Evolutionary conservation across 2,888 invertebrate species (phyloP).

Genomic region (Tortricodes alternella): DNA sequence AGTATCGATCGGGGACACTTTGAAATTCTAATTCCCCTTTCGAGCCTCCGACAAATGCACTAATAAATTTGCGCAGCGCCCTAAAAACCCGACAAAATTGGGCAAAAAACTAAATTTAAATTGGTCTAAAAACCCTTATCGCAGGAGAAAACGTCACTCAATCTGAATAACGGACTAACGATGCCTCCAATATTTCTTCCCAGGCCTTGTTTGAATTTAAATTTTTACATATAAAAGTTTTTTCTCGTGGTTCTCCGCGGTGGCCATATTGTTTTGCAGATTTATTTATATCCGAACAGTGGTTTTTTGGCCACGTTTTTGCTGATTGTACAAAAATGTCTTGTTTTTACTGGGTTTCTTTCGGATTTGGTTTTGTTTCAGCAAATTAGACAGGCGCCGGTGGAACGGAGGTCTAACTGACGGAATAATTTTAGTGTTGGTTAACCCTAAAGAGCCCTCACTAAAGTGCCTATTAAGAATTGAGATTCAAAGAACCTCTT

Average conservation of each 20-base stretch:
- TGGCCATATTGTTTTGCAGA: conserved; percentile 68
- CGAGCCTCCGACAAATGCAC: conserved; percentile 57
- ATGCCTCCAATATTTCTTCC: conserved; percentile 70
- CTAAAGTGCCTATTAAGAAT: not conserved
- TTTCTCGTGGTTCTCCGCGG: conserved; percentile 52
- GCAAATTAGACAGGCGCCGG: conserved; percentile 49
- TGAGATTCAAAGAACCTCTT: not conserved
- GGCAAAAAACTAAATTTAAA: conserved; percentile 63
- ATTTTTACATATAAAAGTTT: conserved; percentile 57
- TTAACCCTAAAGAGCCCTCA: not conserved
- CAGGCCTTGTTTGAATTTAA: conserved; percentile 60
- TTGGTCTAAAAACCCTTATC: conserved; percentile 46
- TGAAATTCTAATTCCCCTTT: conserved; percentile 44
- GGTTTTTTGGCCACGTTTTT: conserved; percentile 67
- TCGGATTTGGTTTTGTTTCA: conserved; percentile 49
- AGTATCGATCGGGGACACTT: conserved; percentile 31
- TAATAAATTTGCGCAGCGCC: conserved; percentile 62
- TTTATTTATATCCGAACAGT: conserved; percentile 71
- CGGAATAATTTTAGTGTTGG: conserved; percentile 12
- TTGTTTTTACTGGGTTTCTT: conserved; percentile 60
- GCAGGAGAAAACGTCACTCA: conserved; percentile 62
- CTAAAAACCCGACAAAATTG: conserved; percentile 70
- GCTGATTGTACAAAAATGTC: conserved; percentile 63
- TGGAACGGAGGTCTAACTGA: conserved; percentile 33
- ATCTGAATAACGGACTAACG: conserved; percentile 70